Base-by-base conservation (phyloP, 2,888 invertebrate species). In the Yponomeuta malinellus region DNA sequence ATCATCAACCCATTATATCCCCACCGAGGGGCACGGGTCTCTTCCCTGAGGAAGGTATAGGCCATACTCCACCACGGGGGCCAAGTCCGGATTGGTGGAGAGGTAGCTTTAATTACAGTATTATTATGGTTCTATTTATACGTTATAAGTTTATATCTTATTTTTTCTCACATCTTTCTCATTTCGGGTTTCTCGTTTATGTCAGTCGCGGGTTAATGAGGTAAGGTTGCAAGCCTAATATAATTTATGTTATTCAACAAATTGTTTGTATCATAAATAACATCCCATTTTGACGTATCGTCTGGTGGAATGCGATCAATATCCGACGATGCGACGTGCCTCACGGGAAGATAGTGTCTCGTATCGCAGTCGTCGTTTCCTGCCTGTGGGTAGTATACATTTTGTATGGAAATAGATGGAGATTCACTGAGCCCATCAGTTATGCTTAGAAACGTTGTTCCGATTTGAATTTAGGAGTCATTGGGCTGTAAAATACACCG, bases 391-490 rank as follows among this genome's bases (percentile, higher is more conserved):
- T 75, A 74, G 74, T 83, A 84, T 85, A 82, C 83, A 83, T 86
- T 83, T 85, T 80, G 79, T 81, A 85, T 84, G 80, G 79, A 83
- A 84, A 84, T 82, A 75, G 75, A 81, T 82, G 75, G 77, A 75
- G 76, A 76, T 78, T 75, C 76, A 75, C 76, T 74, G 76, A 75
- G 77, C 79, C 74, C 74, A 76, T 77, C 31, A 78, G 76, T 76
- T 79, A 75, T 78, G 48, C 43, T 43, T 43, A 43, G 43, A 43
- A 5, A 6, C 72, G 68, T 43, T 71, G 59, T 76, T 76, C 75
- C 75, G 71, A 76, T 77, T 75, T 74, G 71, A 72, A 76, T 76
- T 74, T 72, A 72, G 72, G 59, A 69, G 9, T 33, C 33, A 31
- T 12, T 15, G 23, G 23, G 31, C 63, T 65, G 12, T 29, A 29